Evolutionary conservation across 2,113 vertebrate species (phyloP).

Genomic region (Thermophis baileyi): DNA sequence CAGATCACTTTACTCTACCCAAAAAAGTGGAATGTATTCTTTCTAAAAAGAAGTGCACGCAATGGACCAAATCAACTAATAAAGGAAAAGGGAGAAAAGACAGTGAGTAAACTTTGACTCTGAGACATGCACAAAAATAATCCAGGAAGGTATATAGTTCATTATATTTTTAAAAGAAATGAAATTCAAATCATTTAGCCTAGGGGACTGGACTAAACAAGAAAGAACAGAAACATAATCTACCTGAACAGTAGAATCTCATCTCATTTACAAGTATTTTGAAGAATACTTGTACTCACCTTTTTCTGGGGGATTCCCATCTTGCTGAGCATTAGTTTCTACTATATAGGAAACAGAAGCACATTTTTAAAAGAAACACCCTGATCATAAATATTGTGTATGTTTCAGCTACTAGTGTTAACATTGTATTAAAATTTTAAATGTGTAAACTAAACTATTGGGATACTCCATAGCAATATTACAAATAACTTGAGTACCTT

Average conservation of each 20-base stretch:
- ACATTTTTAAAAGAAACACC: constrained; percentile 55
- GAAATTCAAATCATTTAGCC: constrained; percentile 15
- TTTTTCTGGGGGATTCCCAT: constrained; percentile 63
- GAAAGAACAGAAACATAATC: constrained; percentile 14
- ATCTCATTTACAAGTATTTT: no score
- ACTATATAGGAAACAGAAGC: constrained; percentile 74
- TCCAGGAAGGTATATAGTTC: constrained; percentile 14
- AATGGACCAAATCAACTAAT: not conserved
- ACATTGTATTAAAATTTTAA: not conserved
- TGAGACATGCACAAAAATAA: not conserved
- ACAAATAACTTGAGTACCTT: not conserved
- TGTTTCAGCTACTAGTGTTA: not conserved
- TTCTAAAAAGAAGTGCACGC: not conserved
- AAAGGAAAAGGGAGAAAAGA: not conserved
- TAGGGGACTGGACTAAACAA: not conserved
- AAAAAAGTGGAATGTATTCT: not conserved
- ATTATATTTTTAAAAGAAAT: constrained; percentile 12
- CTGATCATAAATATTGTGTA: not conserved
- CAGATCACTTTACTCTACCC: not conserved
- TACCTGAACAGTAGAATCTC: not conserved
- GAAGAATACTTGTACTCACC: constrained; percentile 62
- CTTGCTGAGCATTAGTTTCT: constrained; percentile 62
- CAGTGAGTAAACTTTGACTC: not conserved
- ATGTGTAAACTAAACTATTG: not conserved
- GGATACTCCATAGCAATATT: not conserved